phyloP scores from a whole-genome alignment of 1,140 invertebrate genomes.

The Asbolus verrucosus region DNA sequence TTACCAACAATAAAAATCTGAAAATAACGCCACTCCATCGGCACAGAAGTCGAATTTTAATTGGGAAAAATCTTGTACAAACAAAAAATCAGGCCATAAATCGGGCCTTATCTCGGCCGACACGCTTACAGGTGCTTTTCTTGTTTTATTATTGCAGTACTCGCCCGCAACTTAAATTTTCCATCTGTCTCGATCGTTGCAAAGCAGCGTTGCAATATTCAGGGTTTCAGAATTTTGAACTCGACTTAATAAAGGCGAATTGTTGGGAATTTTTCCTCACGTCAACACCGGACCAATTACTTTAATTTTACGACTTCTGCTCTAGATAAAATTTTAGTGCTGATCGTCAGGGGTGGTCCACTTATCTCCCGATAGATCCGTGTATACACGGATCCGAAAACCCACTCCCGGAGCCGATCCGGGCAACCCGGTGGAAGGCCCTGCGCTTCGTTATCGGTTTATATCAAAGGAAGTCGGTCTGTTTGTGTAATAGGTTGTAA shows the following conservation, averaged over 20 bases:
- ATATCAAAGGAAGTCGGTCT: conserved; percentile 53
- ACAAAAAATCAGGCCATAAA: conserved; percentile 19
- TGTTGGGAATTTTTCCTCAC: conserved; percentile 10
- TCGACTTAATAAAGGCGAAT: conserved; percentile 2
- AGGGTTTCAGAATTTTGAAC: conserved; percentile 30
- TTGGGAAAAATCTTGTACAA: neutral
- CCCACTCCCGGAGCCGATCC: neutral
- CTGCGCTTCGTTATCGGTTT: conserved; percentile 44
- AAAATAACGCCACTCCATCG: neutral
- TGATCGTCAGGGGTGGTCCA: conserved; percentile 4
- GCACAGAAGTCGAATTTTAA: conserved; percentile 16
- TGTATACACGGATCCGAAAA: conserved; percentile 20
- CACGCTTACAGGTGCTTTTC: conserved; percentile 35
- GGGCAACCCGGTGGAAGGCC: conserved; percentile 26
- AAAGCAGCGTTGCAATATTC: too few species aligned
- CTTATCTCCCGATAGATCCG: conserved; percentile 6
- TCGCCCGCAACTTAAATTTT: conserved; percentile 19
- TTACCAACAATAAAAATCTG: neutral
- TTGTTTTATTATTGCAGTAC: conserved; percentile 10
- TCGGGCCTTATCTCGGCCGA: conserved; percentile 17
- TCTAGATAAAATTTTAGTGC: conserved; percentile 36
- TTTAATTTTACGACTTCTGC: conserved; percentile 40
- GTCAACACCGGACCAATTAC: conserved; percentile 32
- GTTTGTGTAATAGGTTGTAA: conserved; percentile 52
- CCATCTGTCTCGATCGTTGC: conserved; percentile 21